Base-by-base conservation (phyloP, 2,888 invertebrate species). In the Chalcis sispes region DNA sequence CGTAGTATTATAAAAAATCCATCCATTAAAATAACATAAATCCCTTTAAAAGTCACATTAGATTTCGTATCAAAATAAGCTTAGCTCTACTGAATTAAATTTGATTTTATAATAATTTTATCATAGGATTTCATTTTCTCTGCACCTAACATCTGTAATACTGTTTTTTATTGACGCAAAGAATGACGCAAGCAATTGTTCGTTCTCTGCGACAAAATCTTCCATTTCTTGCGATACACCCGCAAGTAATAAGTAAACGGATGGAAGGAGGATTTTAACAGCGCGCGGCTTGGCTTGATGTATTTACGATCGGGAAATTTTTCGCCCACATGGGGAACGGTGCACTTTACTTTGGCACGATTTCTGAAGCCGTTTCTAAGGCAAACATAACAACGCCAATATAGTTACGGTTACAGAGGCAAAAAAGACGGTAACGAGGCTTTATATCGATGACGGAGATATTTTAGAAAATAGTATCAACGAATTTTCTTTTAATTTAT, bases 291-390 rank as follows among this genome's bases (percentile, higher is more conserved):
- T 29, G n/a, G 18, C 29, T 71, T 66, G 71, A 75, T 75, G 61
- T 67, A 75, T 75, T 75, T 75, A 72, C 71, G 66, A 75, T 75
- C 61, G 54, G 61, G 59, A 46, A 36, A 15, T 20, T 5, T 25
- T 10, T 29, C n/a, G 40, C 52, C 18, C 8, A 42, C 20, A 4
- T 10, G 36, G 1, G 32, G 32, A 64, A 50, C 23, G 27, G 40
- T 72, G 76, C 75, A 78, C 69, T 72, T 75, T 56, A 76, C 70
- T 73, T 73, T 78, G 76, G 76, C 78, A 76, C 54, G 32, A 27
- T 73, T 73, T 71, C 65, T 62, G 15, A 29, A 2, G 18, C 20
- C n/a, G 54, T 15, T 70, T 70, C 20, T 59, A 52, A 8, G 32
- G 52, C 32, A 5, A 62, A 29, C 67, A 58, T 69, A 67, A 77